Conservation (phyloP, 2,797 vertebrate species). For the Bovichtus variegatus region DNA sequence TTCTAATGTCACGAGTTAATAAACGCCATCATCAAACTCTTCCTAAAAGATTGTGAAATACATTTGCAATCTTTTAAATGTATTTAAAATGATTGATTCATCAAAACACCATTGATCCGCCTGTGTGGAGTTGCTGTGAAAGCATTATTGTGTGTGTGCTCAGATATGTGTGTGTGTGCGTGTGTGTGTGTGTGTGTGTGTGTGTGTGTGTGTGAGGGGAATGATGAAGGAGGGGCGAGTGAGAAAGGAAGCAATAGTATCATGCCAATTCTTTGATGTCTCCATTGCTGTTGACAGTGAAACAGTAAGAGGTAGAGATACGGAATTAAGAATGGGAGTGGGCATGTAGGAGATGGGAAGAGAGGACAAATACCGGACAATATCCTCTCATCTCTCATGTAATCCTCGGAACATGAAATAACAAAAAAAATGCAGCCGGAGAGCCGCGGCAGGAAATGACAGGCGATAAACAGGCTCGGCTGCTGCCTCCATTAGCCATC, state of each 20-base stretch:
- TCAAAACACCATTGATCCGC: conserved; percentile 33
- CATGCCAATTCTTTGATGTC: conserved; percentile 9
- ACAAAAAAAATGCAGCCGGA: conserved; percentile 18
- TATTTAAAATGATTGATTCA: conserved; percentile 23
- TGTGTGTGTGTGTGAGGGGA: not conserved
- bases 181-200: conserved; percentile 2
- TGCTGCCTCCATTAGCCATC: conserved; percentile 75
- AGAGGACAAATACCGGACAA: conserved; percentile 22
- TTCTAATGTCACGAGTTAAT: not conserved
- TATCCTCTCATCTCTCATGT: conserved; percentile 46
- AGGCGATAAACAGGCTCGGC: conserved; percentile 72
- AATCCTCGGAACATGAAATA: conserved; percentile 36
- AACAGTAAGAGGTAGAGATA: conserved; percentile 1
- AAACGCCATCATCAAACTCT: not conserved
- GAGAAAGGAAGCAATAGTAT: conserved; percentile 27
- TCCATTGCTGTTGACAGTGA: conserved; percentile 10
- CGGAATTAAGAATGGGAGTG: conserved; percentile 9
- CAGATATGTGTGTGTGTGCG: not conserved
- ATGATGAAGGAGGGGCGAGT: conserved; percentile 19
- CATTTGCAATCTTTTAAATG: conserved; percentile 12
- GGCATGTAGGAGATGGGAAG: not conserved
- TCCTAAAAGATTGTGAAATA: conserved; percentile 11
- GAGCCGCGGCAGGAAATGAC: conserved; percentile 72
- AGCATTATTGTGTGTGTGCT: conserved; percentile 28
- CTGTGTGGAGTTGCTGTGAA: not conserved